phyloP scores from a whole-genome alignment of 2,113 vertebrate genomes.

The Numida meleagris region DNA sequence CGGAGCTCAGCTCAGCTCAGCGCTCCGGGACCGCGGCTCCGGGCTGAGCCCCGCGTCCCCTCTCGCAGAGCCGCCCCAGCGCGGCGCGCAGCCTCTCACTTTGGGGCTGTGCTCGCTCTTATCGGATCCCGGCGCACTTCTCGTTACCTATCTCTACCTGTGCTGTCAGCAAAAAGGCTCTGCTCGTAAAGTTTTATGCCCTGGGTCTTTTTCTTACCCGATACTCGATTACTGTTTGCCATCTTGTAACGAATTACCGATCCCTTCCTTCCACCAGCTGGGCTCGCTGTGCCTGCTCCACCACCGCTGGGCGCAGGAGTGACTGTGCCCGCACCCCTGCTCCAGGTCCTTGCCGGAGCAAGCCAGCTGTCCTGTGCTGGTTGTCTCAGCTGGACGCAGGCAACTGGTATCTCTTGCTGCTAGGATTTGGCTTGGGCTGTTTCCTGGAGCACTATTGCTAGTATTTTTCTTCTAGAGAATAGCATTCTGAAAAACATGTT shows the following conservation, averaged over 20 bases:
- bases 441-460: not conserved
- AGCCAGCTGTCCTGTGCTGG: not conserved
- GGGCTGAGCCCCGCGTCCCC: no score
- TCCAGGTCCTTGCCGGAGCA: not conserved
- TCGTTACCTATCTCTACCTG: not conserved
- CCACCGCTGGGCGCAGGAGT: rapidly evolving
- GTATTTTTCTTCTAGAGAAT: not conserved
- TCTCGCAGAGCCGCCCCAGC: not conserved
- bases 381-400: not conserved
- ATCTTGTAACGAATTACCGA: not conserved
- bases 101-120: not conserved
- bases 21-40: not conserved
- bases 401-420: not conserved
- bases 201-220: not conserved
- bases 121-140: not conserved
- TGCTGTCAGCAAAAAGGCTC: not conserved
- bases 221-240: no score
- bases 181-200: not conserved
- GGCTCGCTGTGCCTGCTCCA: not conserved
- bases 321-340: not conserved
- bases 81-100: not conserved
- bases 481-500: not conserved
- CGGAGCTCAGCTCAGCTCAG: not conserved
- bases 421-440: not conserved
- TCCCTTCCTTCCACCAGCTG: not conserved